Evolutionary conservation across 2,888 invertebrate species (phyloP), one percentile per base, ranked within the genome.

Genomic region (Drosophila melanosoma): DNA sequence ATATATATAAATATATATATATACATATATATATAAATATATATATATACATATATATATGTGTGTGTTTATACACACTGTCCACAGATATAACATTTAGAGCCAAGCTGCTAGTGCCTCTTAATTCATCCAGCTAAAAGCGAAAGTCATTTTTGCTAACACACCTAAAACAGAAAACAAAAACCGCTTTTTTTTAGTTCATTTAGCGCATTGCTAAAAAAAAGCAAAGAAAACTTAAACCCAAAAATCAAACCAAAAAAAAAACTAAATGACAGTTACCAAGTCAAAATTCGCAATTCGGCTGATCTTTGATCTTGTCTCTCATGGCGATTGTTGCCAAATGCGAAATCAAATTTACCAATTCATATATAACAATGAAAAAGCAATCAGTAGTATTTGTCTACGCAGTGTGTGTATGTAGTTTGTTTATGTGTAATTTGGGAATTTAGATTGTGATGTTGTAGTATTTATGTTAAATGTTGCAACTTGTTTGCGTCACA

Each of bases 111-210:
- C 56, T 75, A 76, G 65, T 63, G 29, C 36, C n/a, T 32, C 68
- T 52, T 64, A 80, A 76, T 76, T 17, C 56, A n/a, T 20, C 29
- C 40, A 75, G 49, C 42, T 69, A 64, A 81, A 76, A 76, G 20
- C 61, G 81, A 81, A 76, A 76, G 81, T 76, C 26, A n/a, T 20
- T 54, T 65, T 45, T 15, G 45, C 23, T 15, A 10, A 7, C 26
- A 26, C 29, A 52, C 15, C 38, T 32, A 40, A 54, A 36, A 23
- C 4, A 59, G 29, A 38, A 29, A 60, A 26, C n/a, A n/a, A 42
- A 32, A 62, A 38, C 45, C 17, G 2, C 15, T 12, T 26, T 26
- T 33, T 20, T 5, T 32, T 8, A 26, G 33, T 35, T 59, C 4
- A 10, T 35, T 63, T 12, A 23, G 20, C 57, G 26, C 17, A 49